Base-by-base conservation (phyloP, 2,888 invertebrate species). In the Agrochola litura region DNA sequence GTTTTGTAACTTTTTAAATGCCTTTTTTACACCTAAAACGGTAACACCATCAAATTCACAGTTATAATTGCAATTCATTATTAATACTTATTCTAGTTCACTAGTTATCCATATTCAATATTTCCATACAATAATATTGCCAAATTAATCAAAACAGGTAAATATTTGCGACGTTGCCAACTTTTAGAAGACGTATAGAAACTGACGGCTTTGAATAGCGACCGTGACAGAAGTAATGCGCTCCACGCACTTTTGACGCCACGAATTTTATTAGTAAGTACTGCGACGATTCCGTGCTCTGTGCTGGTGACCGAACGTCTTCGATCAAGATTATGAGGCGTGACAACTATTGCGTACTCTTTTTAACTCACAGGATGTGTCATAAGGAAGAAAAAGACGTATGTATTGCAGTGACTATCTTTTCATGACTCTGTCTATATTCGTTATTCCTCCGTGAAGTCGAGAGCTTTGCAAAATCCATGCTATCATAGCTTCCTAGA, bases 401-500 rank as follows among this genome's bases (percentile, higher is more conserved):
- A n/a, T 6, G 58, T 58, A 25, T 58, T 6, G 25, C 58, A 58
- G 16, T 58, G 25, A 25, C 16, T 16, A 60, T 56, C 8, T 60
- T 60, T 58, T 25, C 8, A 60, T 5, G 19, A 9, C 8, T 12
- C n/a, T 30, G 30, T 60, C 60, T 60, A 16, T 30, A 19, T 60
- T 60, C 9, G 3, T 30, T 30, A 52, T 37, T 19, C 6, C 25
- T 61, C 43, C 41, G 16, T 46, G 25, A 14, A 46, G 46, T 43
- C n/a, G 37, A 54, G 37, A 81, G 71, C 63, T 77, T 73, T 58
- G 22, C 69, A 12, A 64, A 46, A 68, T 60, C 64, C 70, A 65
- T 12, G 63, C 52, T 74, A 73, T 74, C 68, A 80, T 73, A 67
- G 70, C 14, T 65, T 64, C 61, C 52, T 56, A 75, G 63, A 80